Evolutionary conservation across 1,140 invertebrate species (phyloP), one percentile per base, ranked within the genome.

Genomic region (Oryzaephilus surinamensis): DNA sequence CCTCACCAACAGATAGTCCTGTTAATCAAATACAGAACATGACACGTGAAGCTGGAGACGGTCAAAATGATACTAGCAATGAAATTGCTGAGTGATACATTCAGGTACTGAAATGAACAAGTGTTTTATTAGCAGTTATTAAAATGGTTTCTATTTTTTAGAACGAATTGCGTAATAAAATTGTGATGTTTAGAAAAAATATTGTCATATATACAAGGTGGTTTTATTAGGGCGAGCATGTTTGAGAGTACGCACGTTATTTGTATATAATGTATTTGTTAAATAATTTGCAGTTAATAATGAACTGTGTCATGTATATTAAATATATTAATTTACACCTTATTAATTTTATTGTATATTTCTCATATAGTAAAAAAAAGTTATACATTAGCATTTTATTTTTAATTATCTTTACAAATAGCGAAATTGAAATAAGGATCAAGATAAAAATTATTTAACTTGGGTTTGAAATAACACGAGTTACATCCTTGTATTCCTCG

Each of bases 31-130:
- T 73, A 15, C 67, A 73, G 46, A 69, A 70, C 26, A 74, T 74
- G 71, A 71, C 68, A 15, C 61, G 70, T 6, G 72, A 73, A 41
- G 67, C 71, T 46, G 72, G 70, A 4, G 72, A 73, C 23, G 71
- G 70, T 7, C 69, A 72, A 50, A 69, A 67, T 18, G 69, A 71
- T 37, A 65, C 61, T 23, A 64, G 63, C 37, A 50, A 35, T 32
- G 50, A 55, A 26, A 43, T 21, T 13, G 44, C 41, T 1, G 50
- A 58, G 54, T 58, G 55, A 58, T 54, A 51, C 28, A 40, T 6
- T 21, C 20, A 44, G 33, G 39, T 48, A 26, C 19, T 35, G 20
- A 21, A 21, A 21, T 21, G 6, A 21, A 6, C 20, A 0, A 21
- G 6, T 6, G 10, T 21, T 21, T 20, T 20, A 5, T 20, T 20